These are phyloP conservation scores for Fundulus diaphanus DNA, from an alignment of 2,797 vertebrate species.

Conservation along the genomic window DNA sequence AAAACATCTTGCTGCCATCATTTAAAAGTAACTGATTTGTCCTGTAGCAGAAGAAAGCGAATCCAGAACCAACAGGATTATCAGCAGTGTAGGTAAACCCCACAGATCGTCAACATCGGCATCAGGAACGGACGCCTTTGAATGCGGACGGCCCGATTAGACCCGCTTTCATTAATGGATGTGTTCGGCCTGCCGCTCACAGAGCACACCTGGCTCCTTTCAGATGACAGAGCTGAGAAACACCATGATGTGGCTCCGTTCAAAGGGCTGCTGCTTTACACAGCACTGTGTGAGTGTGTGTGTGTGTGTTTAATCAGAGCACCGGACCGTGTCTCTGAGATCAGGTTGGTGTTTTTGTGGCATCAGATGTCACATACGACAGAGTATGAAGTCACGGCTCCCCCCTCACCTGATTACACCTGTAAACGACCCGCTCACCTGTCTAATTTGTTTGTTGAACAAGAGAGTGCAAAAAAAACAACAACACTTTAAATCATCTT, in stretches of 20 bases:
- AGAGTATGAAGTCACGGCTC: background rate
- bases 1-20: background rate
- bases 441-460: too few species aligned
- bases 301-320: background rate
- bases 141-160: background rate
- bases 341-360: background rate
- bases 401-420: background rate
- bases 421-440: too few species aligned
- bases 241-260: slow-evolving; percentile 12
- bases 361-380: background rate
- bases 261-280: slow-evolving; percentile 31
- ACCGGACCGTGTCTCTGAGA: background rate
- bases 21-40: background rate
- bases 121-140: background rate
- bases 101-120: too few species aligned
- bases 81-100: background rate
- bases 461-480: too few species aligned
- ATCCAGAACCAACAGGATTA: background rate
- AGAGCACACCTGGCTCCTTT: slow-evolving; percentile 62
- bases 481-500: too few species aligned
- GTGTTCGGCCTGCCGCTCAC: slow-evolving; percentile 25
- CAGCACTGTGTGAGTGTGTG: background rate
- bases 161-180: background rate
- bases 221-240: slow-evolving; percentile 49
- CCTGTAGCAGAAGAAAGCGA: background rate